Evolutionary conservation across 1,140 invertebrate genomes (phyloP).

Genomic region (Thereuonema tuberculata): DNA sequence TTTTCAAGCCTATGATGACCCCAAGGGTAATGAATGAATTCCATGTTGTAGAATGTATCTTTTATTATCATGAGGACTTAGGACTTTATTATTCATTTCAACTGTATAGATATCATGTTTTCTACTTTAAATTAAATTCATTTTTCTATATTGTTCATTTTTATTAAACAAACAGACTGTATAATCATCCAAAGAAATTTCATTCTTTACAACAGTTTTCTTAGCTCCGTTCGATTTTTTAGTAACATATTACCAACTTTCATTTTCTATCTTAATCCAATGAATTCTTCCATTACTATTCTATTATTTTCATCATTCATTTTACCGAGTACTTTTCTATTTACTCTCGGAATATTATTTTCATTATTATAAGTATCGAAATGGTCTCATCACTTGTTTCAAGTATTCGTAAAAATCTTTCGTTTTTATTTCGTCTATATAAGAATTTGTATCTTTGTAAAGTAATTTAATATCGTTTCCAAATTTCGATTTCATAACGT

Average conservation of each 20-base stretch:
- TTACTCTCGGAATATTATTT: slow-evolving; percentile 14
- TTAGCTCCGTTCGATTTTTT: slow-evolving; percentile 19
- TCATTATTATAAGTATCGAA: not conserved
- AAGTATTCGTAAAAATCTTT: slow-evolving; percentile 33
- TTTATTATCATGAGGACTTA: no score
- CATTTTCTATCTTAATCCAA: slow-evolving; percentile 33
- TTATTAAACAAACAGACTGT: slow-evolving; percentile 18
- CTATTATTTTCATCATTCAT: slow-evolving; percentile 37
- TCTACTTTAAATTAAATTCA: slow-evolving; percentile 18
- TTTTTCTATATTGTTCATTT: slow-evolving; percentile 6
- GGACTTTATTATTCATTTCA: no score
- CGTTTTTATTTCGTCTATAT: slow-evolving; percentile 29
- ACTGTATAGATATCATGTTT: slow-evolving; percentile 14
- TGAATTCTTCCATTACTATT: slow-evolving; percentile 28
- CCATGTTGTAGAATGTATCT: no score
- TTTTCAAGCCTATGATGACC: no score
- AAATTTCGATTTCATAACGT: slow-evolving; percentile 24
- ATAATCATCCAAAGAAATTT: slow-evolving; percentile 17
- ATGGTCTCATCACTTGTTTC: slow-evolving; percentile 11
- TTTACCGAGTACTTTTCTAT: slow-evolving; percentile 37
- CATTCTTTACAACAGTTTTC: slow-evolving; percentile 17
- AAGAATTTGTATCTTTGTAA: slow-evolving; percentile 35
- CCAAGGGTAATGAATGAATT: no score
- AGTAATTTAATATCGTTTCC: slow-evolving; percentile 21
- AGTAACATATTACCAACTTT: slow-evolving; percentile 25